Evolutionary conservation across 2,113 vertebrate species (phyloP).

Genomic region (Cnemophilus loriae): DNA sequence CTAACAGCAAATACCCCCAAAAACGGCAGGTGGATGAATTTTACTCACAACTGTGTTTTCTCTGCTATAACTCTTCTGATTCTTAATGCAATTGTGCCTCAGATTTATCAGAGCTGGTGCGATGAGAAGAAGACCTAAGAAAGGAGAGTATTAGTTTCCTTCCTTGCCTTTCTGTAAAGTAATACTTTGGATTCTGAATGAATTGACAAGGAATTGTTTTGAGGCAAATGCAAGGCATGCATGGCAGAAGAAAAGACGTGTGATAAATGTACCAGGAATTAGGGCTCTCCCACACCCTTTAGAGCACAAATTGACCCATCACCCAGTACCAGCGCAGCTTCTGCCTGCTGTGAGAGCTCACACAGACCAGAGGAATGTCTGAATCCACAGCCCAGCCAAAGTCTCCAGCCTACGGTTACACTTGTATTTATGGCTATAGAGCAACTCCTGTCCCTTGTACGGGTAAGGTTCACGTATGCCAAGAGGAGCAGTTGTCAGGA

Average conservation of each 20-base stretch:
- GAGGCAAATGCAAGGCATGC: not conserved
- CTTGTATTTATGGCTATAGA: not conserved
- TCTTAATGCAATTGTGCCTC: not conserved
- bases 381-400: not conserved
- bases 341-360: not conserved
- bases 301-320: not conserved
- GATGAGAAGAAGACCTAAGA: not conserved
- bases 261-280: not conserved
- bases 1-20: not conserved
- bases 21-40: not conserved
- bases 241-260: fast-evolving
- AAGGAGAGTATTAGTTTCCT: not conserved
- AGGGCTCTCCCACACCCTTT: not conserved
- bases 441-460: not conserved
- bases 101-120: not conserved
- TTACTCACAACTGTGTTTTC: not conserved
- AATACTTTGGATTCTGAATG: not conserved
- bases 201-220: not conserved
- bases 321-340: not conserved
- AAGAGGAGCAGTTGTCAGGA: not conserved
- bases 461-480: fast-evolving
- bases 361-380: not conserved
- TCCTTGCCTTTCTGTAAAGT: not conserved
- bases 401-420: not conserved
- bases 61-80: not conserved